Evolutionary conservation across 2,888 invertebrate genomes (phyloP), one percentile per base, ranked within the genome.

Genomic region (Hirtodrosophila alboralis): DNA sequence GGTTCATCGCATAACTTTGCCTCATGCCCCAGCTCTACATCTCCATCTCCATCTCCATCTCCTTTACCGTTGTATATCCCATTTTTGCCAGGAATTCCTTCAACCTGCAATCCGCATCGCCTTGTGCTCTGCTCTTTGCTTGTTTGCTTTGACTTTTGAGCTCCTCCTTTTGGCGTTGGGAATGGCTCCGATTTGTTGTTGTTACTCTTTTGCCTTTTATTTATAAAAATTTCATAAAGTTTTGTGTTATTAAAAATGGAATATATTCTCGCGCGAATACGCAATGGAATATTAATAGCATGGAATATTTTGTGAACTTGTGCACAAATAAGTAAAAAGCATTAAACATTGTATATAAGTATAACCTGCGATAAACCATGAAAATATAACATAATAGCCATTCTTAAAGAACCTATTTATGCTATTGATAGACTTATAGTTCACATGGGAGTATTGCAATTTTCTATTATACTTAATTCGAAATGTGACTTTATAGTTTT

Each of bases 171-270:
- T 63, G 40, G 54, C 62, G 59, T 48, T 58, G 48, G 41, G 51
- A 47, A 44, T 31, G 71, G 6, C 41, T 34, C 33, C 61, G 51
- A 13, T 14, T 13, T 52, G 14, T 21, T 43, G 30, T 41, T 56
- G 18, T 21, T 37, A 33, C 8, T 49, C 40, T 51, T 54, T 48
- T 64, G 57, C 59, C 59, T 34, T 75, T 73, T 71, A 67, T 77
- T 72, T 81, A 77, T 79, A 70, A 67, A 79, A 81, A 63, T 81
- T 80, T 79, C 61, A 77, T 79, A 72, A 80, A 79, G 83, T 78
- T 69, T 78, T 63, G 71, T 72, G 62, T 76, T 79, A 79, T 81
- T 76, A 79, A 81, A 79, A 79, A 79, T 76, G 60, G 58, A 81
- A 76, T 76, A 72, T 75, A 75, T 76, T 73, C 75, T 67, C 70